A percentile compares a stretch with the other conserved stretches of the same genome.
Evolutionary conservation across 2,888 invertebrate species (phyloP).

Genomic region (Heliconius ethilla): DNA sequence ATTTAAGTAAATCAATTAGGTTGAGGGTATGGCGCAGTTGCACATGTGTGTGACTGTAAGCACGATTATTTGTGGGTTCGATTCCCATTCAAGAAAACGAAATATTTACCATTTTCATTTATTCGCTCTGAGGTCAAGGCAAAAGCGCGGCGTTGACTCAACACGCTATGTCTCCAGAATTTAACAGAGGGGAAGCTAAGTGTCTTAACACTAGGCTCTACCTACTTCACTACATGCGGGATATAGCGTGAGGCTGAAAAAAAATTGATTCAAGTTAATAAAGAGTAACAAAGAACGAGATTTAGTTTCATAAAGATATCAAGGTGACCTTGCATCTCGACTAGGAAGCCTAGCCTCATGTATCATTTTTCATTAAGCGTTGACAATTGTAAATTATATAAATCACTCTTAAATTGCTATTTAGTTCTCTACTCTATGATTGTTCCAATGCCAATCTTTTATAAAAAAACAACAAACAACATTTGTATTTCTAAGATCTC

Average conservation of each 20-base stretch:
- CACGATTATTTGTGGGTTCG: too few relatives aligned
- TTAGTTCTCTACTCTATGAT: slow-evolving; percentile 11
- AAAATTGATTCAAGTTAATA: not conserved
- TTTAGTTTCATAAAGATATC: slow-evolving; percentile 31
- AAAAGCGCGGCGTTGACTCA: too few relatives aligned
- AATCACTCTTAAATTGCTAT: slow-evolving; percentile 37
- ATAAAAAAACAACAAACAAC: not conserved
- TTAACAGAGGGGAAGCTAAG: too few relatives aligned
- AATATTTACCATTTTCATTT: too few relatives aligned
- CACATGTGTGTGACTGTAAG: too few relatives aligned
- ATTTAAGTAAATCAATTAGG: not conserved
- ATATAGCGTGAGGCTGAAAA: too few relatives aligned
- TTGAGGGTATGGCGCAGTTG: too few relatives aligned
- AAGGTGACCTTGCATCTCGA: slow-evolving; percentile 49
- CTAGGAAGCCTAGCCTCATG: slow-evolving; percentile 47
- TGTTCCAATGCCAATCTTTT: slow-evolving; percentile 5
- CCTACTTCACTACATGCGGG: too few relatives aligned
- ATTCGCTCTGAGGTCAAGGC: too few relatives aligned
- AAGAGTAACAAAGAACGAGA: not conserved
- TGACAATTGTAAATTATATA: slow-evolving; percentile 46
- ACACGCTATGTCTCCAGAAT: too few relatives aligned
- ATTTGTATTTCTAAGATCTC: slow-evolving; percentile 8
- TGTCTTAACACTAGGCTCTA: too few relatives aligned
- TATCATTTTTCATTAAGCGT: slow-evolving; percentile 47
- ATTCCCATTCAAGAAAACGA: too few relatives aligned